Evolutionary conservation across 2,888 invertebrate genomes (phyloP).

Genomic region (Tipula unca): DNA sequence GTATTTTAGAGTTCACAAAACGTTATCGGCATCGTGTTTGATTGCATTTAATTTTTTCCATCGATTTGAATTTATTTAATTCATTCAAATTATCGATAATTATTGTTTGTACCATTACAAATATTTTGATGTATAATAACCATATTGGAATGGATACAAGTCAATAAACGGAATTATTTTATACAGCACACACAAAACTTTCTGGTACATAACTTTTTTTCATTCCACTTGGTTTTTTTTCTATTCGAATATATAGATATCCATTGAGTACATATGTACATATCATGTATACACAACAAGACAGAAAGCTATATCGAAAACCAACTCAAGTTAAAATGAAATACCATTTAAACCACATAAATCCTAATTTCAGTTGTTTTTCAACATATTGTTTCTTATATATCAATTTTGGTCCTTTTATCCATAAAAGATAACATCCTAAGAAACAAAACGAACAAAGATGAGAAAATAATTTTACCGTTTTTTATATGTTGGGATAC

Average conservation of each 20-base stretch:
- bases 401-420: background rate
- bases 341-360: background rate
- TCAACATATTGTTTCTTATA: background rate
- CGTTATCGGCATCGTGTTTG: too few relatives aligned
- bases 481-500: background rate
- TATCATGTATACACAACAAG: background rate
- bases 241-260: background rate
- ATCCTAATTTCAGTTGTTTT: background rate
- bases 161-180: background rate
- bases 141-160: background rate
- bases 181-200: background rate
- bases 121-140: background rate
- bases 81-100: too few relatives aligned
- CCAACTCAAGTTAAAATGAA: background rate
- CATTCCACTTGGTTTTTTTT: background rate
- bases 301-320: background rate
- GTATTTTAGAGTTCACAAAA: too few relatives aligned
- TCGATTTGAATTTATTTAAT: too few relatives aligned
- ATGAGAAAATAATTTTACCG: background rate
- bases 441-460: background rate
- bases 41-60: too few relatives aligned
- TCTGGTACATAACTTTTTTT: background rate
- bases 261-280: background rate
- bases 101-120: too few relatives aligned
- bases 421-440: background rate